Percentiles rank a stretch among this genome's conserved stretches.
Conservation (phyloP, 2,797 vertebrate genomes). For the Betta splendens region DNA sequence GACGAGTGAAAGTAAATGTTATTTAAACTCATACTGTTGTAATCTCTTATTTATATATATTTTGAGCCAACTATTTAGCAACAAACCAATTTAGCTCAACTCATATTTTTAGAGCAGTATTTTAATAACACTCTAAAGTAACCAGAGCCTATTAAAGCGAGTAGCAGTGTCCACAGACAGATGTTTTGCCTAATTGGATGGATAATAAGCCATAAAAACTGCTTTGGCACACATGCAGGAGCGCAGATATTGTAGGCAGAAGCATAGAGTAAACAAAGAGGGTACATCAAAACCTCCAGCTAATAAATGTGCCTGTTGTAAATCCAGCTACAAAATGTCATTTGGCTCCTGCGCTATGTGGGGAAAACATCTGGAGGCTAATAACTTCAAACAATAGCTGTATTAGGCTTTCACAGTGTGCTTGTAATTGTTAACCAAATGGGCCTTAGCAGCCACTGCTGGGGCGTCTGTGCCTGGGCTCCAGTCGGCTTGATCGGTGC, state of each 20-base stretch:
- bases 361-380: background rate
- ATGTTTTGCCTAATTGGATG: constrained; percentile 21
- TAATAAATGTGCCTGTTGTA: constrained; percentile 3
- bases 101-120: no score
- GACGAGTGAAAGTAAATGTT: constrained; percentile 85
- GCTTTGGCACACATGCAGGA: background rate
- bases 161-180: constrained; percentile 19
- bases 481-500: constrained; percentile 10
- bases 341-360: background rate
- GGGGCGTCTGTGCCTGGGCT: background rate
- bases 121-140: no score
- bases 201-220: background rate
- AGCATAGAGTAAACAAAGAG: constrained; percentile 8
- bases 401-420: background rate
- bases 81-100: no score
- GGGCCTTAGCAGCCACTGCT: background rate
- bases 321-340: background rate
- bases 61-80: no score
- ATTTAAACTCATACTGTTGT: constrained; percentile 72
- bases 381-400: background rate
- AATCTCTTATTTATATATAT: background rate
- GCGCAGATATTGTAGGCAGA: background rate
- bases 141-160: no score
- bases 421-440: constrained; percentile 11
- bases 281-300: background rate